These are phyloP conservation scores for Tolmerus cingulatus DNA, from an alignment of 2,888 invertebrate species.

Conservation along the genomic window DNA sequence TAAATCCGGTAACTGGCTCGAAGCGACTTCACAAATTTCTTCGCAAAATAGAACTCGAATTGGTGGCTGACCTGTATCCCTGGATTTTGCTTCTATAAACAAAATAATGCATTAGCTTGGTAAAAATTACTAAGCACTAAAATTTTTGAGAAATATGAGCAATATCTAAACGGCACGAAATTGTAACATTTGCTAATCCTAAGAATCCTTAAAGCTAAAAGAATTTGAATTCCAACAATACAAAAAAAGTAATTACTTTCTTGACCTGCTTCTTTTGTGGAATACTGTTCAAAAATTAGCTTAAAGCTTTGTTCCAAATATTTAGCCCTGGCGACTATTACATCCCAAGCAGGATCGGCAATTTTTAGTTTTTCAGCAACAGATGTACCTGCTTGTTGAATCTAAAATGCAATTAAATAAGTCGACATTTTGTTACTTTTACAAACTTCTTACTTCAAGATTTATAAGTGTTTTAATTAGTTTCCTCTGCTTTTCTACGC, in stretches of 20 bases:
- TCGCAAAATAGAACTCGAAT: slow-evolving; percentile 80
- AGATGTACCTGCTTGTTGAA: slow-evolving; percentile 58
- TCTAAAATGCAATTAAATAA: slow-evolving; percentile 43
- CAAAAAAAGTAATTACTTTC: slow-evolving; percentile 54
- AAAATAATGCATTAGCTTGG: too few species aligned
- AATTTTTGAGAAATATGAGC: too few species aligned
- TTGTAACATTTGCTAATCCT: too few species aligned
- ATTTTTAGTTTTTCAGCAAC: slow-evolving; percentile 60
- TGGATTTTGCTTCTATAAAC: slow-evolving; percentile 54
- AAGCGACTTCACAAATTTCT: slow-evolving; percentile 78
- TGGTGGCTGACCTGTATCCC: slow-evolving; percentile 63
- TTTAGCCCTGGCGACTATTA: slow-evolving; percentile 83
- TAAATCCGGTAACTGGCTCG: slow-evolving; percentile 84
- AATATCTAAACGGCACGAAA: too few species aligned
- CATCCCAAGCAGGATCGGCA: slow-evolving; percentile 97
- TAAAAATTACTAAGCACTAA: too few species aligned
- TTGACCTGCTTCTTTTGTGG: slow-evolving; percentile 57
- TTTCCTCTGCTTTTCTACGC: slow-evolving; percentile 93
- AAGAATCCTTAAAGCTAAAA: too few species aligned
- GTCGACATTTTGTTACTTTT: not conserved
- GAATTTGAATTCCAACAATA: not conserved
- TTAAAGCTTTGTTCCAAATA: slow-evolving; percentile 69
- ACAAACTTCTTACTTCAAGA: slow-evolving; percentile 67
- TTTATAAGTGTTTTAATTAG: slow-evolving; percentile 83
- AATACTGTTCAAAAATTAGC: slow-evolving; percentile 60